Evolutionary conservation across 92 coral and sea anemone species (phyloP).

Genomic region (Diadumene lineata): DNA sequence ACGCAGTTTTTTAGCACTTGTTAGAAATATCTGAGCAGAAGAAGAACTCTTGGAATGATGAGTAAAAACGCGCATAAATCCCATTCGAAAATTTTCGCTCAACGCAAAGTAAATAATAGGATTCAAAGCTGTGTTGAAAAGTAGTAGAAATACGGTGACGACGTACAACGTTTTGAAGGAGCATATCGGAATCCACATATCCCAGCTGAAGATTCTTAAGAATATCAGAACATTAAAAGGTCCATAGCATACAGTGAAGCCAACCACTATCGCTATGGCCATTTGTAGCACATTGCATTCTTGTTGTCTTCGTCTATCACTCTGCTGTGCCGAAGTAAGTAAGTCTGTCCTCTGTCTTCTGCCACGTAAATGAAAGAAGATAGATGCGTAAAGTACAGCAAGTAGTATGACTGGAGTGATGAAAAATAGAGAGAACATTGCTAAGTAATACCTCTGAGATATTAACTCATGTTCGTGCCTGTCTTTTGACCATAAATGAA

Average conservation of each 20-base stretch:
- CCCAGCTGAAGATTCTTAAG: slow-evolving; percentile 40
- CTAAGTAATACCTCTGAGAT: slow-evolving; percentile 33
- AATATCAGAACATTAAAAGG: slow-evolving; percentile 51
- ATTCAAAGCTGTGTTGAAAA: slow-evolving; percentile 41
- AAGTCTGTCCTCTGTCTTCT: slow-evolving; percentile 26
- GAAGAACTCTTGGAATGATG: slow-evolving; percentile 11
- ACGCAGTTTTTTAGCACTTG: slow-evolving; percentile 24
- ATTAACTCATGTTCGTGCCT: slow-evolving; percentile 15
- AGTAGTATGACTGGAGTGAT: slow-evolving; percentile 44
- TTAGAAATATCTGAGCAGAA: slow-evolving; percentile 17
- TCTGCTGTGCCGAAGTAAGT: slow-evolving; percentile 26
- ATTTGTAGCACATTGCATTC: slow-evolving; percentile 53
- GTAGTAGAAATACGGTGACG: slow-evolving; percentile 34
- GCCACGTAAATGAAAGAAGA: slow-evolving; percentile 22
- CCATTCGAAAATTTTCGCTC: slow-evolving; percentile 60
- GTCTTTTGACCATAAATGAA: slow-evolving; percentile 30
- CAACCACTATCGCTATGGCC: slow-evolving; percentile 57
- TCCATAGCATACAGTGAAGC: slow-evolving; percentile 48
- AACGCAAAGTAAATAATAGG: slow-evolving; percentile 60
- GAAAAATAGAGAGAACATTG: slow-evolving; percentile 40
- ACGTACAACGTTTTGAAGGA: slow-evolving; percentile 10
- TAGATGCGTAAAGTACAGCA: slow-evolving; percentile 41
- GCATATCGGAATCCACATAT: slow-evolving; percentile 25
- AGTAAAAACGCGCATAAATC: slow-evolving; percentile 38
- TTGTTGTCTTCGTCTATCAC: slow-evolving; percentile 29